Evolutionary conservation across 2,113 vertebrate genomes (phyloP), one percentile per base, ranked within the genome.

Genomic region (Pterocles orientalis): DNA sequence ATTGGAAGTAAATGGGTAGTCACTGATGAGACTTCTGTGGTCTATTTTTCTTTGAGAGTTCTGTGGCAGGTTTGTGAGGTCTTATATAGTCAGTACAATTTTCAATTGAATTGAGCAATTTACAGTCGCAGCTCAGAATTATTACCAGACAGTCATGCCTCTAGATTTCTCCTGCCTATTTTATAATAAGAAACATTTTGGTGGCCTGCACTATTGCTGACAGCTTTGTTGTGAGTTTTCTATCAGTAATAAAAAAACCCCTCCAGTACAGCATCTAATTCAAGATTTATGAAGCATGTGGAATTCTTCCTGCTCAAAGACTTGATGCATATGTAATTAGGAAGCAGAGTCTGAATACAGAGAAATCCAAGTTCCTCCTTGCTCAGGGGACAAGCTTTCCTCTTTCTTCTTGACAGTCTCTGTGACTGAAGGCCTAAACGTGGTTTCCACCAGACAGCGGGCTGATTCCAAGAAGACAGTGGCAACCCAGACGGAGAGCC

Each of bases 211-310:
- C 28, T 84, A 17, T 33, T 86, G 88, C 34, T 92, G 86, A 93
- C 90, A 94, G 78, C 62, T 93, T 93, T 93, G 86, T 92, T 87
- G 88, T 79, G 76, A 96, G 73, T 68, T 83, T 96, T 90, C 84
- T 93, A 80, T 73, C 7, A 62, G 64, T 48, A 68, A 96, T 88
- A 89, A 94, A 93, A 93, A 76, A 94, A 2, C 8, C 39, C 73
- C 68, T 88, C 77, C 53, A 75, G 71, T 92, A 51, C 50, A 91
- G n/a, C 71, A 93, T 66, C 73, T 95, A 96, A 92, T 95, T 93
- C 66, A 86, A 57, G 93, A 95, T 95, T 95, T 95, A 92, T 86
- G 92, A 91, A 94, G 60, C 54, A 41, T 80, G 77, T 91, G 81
- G 91, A 94, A 72, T 93, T 92, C 48, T 73, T 80, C 47, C 41